A percentile compares a stretch with the other conserved stretches of the same genome.
Evolutionary conservation across 2,888 invertebrate genomes (phyloP).

Genomic region (Drosophila neonasuta): DNA sequence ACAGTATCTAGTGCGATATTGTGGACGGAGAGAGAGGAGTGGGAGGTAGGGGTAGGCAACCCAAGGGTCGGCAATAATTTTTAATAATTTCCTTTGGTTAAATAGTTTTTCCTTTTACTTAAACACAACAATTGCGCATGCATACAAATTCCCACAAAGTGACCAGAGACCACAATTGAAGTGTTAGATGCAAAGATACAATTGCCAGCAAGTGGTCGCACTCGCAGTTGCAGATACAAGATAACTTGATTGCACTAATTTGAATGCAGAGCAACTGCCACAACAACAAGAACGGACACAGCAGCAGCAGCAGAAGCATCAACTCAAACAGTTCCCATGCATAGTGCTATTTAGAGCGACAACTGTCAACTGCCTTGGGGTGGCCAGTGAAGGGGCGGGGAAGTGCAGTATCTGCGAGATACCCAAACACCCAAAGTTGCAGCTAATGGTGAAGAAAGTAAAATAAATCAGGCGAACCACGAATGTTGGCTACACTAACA

Average conservation of each 20-base stretch:
- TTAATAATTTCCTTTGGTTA: constrained; percentile 80
- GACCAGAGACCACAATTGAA: constrained; percentile 60
- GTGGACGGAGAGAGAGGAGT: background rate
- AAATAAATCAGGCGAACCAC: background rate
- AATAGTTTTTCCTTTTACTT: constrained; percentile 73
- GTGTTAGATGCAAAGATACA: constrained; percentile 75
- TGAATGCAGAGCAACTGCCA: constrained; percentile 50
- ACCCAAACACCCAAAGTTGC: constrained; percentile 44
- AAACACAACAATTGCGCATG: constrained; percentile 55
- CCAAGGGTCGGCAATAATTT: constrained; percentile 70
- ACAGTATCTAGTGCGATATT: too few relatives aligned
- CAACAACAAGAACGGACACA: constrained; percentile 11
- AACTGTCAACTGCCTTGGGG: constrained; percentile 41
- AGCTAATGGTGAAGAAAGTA: constrained; percentile 35
- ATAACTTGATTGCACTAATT: constrained; percentile 80
- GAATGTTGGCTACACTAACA: background rate
- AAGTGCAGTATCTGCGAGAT: constrained; percentile 11
- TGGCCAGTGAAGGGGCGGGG: constrained; percentile 20
- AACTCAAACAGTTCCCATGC: constrained; percentile 61
- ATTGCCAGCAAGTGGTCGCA: constrained; percentile 65
- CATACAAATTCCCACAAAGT: constrained; percentile 71
- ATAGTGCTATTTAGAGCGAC: constrained; percentile 59
- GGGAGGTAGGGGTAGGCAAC: constrained; percentile 18
- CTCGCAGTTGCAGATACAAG: constrained; percentile 63
- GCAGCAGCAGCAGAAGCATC: constrained; percentile 22